These are phyloP conservation scores for Muscicapa comitata DNA, from an alignment of 2,797 vertebrate genomes.

Conservation along the genomic window DNA sequence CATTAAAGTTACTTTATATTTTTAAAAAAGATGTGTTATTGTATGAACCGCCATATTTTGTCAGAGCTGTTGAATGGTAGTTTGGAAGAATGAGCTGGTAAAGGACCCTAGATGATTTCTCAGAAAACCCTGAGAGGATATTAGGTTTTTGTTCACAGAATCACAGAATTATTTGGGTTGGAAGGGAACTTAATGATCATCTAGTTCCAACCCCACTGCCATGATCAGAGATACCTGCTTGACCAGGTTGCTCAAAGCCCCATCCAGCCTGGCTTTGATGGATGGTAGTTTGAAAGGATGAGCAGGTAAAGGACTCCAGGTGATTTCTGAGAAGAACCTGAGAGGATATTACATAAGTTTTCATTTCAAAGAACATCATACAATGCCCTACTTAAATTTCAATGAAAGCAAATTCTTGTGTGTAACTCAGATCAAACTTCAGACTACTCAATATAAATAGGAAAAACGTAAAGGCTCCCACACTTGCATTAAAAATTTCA, in stretches of 20 bases:
- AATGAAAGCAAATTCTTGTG: neutral
- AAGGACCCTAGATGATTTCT: neutral
- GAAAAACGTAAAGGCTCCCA: neutral
- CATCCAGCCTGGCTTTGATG: neutral
- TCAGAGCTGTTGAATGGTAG: neutral
- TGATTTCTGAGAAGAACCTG: neutral
- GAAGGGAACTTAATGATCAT: neutral
- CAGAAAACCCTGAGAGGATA: neutral
- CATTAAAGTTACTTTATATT: neutral
- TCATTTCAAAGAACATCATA: neutral
- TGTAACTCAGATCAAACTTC: neutral
- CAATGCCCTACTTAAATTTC: neutral
- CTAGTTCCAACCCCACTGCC: neutral
- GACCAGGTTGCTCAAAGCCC: neutral
- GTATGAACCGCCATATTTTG: neutral
- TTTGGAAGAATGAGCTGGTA: neutral
- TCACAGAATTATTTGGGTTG: neutral
- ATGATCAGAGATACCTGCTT: neutral
- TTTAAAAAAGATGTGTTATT: fast-evolving
- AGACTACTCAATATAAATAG: neutral
- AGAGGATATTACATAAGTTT: neutral
- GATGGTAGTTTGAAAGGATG: neutral
- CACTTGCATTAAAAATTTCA: neutral
- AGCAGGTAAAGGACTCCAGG: neutral
- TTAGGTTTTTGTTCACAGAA: neutral